Conservation (phyloP, 2,113 vertebrate genomes). For the Microcebus ravelobensis region DNA sequence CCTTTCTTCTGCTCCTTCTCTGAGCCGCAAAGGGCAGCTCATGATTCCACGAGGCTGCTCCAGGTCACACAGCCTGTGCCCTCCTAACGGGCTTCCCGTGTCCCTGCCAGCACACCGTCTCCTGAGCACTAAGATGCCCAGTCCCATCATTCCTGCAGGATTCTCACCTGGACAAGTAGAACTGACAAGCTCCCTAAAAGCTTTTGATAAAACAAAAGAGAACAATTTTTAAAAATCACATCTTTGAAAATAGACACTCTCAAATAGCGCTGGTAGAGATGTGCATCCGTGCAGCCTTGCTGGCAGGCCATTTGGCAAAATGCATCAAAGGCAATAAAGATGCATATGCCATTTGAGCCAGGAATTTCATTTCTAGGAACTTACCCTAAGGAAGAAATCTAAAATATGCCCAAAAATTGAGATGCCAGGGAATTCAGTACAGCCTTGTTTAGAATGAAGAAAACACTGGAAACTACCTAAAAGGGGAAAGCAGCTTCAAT, state of each 20-base stretch:
- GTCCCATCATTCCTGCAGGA: not conserved
- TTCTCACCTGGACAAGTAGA: not conserved
- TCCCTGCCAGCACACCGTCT: not conserved
- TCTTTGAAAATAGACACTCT: not conserved
- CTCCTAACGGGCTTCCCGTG: not conserved
- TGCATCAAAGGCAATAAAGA: conserved; percentile 2
- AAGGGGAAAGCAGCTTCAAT: not conserved
- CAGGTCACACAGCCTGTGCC: not conserved
- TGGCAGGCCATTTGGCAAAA: conserved; percentile 35
- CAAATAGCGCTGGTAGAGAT: not conserved
- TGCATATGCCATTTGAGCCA: not conserved
- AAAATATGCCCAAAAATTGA: conserved; percentile 9
- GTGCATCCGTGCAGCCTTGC: not conserved
- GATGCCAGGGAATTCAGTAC: not conserved
- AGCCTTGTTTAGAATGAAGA: not conserved
- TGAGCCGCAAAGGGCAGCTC: not conserved
- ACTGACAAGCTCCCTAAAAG: not conserved
- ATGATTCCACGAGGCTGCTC: not conserved
- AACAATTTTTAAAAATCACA: not conserved
- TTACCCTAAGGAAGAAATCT: not conserved
- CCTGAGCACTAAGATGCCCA: not conserved
- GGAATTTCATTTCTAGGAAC: conserved; percentile 43
- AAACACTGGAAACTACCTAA: not conserved
- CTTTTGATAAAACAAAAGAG: not conserved
- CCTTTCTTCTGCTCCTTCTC: conserved; percentile 18